Evolutionary conservation across 2,113 vertebrate genomes (phyloP).

Genomic region (Artemisiospiza belli): DNA sequence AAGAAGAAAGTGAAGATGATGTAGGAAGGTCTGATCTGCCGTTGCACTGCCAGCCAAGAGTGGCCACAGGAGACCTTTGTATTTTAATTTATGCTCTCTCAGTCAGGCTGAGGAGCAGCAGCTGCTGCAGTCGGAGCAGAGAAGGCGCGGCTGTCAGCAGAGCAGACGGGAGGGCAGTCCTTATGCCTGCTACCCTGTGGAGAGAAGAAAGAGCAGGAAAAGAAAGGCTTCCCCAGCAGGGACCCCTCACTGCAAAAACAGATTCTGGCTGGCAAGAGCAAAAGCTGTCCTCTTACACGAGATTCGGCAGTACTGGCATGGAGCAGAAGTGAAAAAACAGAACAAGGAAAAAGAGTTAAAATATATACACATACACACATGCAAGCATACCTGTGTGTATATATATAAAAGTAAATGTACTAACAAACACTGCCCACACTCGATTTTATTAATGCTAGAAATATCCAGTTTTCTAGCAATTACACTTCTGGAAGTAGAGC

Average conservation of each 20-base stretch:
- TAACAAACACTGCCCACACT: not conserved
- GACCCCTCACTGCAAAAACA: conserved; percentile 23
- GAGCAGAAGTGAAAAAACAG: not conserved
- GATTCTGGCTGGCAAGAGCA: conserved; percentile 17
- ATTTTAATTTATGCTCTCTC: conserved; percentile 60
- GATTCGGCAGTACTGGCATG: not conserved
- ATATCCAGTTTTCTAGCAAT: not conserved
- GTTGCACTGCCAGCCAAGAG: conserved; percentile 17
- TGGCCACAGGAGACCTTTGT: conserved; percentile 38
- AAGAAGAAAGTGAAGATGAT: conserved; percentile 34
- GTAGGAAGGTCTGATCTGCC: conserved; percentile 23
- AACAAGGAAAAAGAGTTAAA: not conserved
- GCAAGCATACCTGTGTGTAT: not conserved
- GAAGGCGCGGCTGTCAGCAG: not conserved
- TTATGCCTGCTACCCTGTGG: not conserved
- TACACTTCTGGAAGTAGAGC: not conserved
- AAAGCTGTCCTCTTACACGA: not conserved
- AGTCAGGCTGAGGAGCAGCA: conserved; percentile 29
- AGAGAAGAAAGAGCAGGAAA: conserved; percentile 13
- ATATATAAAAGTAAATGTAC: not conserved
- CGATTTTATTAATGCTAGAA: not conserved
- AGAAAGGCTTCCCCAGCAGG: conserved; percentile 22
- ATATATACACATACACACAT: accelerated
- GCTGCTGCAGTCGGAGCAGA: conserved; percentile 8
- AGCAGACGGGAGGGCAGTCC: conserved; percentile 13